Percentiles rank a stretch among this genome's conserved stretches.
phyloP scores from a whole-genome alignment of 92 coral and sea anemone genomes.

The Porites divaricata region DNA sequence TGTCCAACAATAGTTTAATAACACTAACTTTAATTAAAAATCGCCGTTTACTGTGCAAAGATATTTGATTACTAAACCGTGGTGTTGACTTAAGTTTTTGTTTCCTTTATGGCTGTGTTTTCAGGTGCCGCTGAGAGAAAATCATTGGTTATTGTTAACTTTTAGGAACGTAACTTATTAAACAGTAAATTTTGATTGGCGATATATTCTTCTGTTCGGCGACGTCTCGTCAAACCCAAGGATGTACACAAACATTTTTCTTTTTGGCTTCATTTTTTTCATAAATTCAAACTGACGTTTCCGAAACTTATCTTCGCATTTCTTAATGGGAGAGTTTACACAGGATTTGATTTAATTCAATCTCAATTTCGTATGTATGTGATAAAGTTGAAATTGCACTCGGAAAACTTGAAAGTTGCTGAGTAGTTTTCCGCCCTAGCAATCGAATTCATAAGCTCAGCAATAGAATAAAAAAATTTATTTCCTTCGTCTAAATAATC shows the following conservation, averaged over 20 bases:
- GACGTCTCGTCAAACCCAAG: constrained; percentile 29
- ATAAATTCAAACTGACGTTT: constrained; percentile 69
- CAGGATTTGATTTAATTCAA: constrained; percentile 53
- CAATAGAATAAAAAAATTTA: background rate
- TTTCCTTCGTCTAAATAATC: constrained; percentile 6
- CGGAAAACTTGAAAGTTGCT: constrained; percentile 22
- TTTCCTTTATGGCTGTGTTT: constrained; percentile 66
- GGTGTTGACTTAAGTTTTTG: constrained; percentile 69
- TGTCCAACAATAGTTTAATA: constrained; percentile 96
- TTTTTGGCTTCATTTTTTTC: constrained; percentile 54
- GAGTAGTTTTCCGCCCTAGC: constrained; percentile 6
- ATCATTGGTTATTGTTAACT: constrained; percentile 36
- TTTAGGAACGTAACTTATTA: constrained; percentile 27
- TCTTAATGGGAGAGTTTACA: constrained; percentile 59
- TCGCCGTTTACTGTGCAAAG: constrained; percentile 97
- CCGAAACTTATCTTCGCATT: constrained; percentile 74
- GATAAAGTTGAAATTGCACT: constrained; percentile 30
- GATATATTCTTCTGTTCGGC: constrained; percentile 1
- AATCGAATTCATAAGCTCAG: constrained; percentile 1
- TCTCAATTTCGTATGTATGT: constrained; percentile 48
- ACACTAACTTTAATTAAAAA: constrained; percentile 96
- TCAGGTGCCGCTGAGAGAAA: constrained; percentile 79
- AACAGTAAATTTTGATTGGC: constrained; percentile 31
- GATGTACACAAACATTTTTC: constrained; percentile 35
- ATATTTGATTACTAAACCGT: constrained; percentile 86